Base-by-base conservation (phyloP, 2,797 vertebrate genomes). In the Capromys pilorides region DNA sequence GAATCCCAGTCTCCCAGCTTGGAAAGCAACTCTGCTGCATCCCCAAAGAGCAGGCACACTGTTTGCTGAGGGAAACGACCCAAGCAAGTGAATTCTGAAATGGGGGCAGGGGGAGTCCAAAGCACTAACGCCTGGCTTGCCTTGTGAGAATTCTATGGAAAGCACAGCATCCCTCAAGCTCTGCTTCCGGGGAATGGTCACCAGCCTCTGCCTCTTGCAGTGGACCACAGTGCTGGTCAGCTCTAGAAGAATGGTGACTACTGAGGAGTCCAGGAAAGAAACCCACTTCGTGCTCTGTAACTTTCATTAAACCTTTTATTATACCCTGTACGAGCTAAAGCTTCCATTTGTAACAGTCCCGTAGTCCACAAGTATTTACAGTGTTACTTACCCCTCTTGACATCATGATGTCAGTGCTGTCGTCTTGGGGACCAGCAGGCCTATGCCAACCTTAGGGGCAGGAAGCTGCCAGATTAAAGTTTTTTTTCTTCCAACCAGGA, bases 221-320 rank as follows among this genome's bases (percentile, higher is more conserved):
- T 28, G 73, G 26, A 79, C n/a, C 36, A 36, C 3, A 36, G 24
- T 51, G 62, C 6, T 31, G 36, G n/a, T 61, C 11, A 84, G 10
- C 45, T 24, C 4, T 36, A 54, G 6, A 49, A 49, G 79, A 85
- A 54, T n/a, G 5, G 41, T 18, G 45, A 73, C 66, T 41, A 85
- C 67, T 45, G 57, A 86, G 33, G 83, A 92, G 49, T 22, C 49
- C 81, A 86, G 62, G 45, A 67, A 84, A 71, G n/a, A 92, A 64
- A 80, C 6, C 78, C 28, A 66, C 73, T 73, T 71, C 18, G 62
- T 36, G 41, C 61, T 90, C 45, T 78, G 3, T 69, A 87, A 73
- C 41, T 82, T 95, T 73, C 78, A 93, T 82, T 67, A 91, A 91
- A 57, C 33, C 62, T n/a, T n/a, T n/a, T 57, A 54, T 62, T 75